These are phyloP conservation scores for Morone saxatilis DNA, from an alignment of 2,113 vertebrate genomes.

Conservation along the genomic window DNA sequence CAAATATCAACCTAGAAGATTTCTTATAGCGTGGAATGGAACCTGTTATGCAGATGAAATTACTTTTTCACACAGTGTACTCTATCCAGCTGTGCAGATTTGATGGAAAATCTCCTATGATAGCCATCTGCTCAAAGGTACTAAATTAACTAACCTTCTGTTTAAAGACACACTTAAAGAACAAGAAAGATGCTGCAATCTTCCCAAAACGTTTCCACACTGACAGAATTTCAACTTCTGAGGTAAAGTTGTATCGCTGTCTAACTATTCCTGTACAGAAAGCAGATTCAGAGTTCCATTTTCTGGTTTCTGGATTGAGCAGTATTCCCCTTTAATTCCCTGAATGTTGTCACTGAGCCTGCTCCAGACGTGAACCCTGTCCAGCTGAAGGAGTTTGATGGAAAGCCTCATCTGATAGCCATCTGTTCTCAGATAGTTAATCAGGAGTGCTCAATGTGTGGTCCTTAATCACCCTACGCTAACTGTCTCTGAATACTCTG, in stretches of 20 bases:
- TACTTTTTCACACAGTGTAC: background rate
- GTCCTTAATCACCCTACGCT: constrained; percentile 68
- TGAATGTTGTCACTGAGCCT: constrained; percentile 25
- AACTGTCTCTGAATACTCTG: constrained; percentile 40
- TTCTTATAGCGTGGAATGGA: background rate
- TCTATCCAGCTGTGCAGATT: constrained; percentile 40
- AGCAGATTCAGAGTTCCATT: background rate
- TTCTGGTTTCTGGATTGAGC: background rate
- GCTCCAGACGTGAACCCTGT: constrained; percentile 67
- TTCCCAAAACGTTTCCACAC: constrained; percentile 2
- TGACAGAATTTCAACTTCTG: background rate
- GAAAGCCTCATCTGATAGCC: constrained; percentile 77
- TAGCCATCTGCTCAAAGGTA: constrained; percentile 32
- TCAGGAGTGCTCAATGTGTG: constrained; percentile 67
- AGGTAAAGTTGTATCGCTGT: background rate
- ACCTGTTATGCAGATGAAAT: constrained; percentile 3
- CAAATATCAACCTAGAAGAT: background rate
- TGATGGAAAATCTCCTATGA: constrained; percentile 23
- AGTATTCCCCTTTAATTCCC: constrained; percentile 41
- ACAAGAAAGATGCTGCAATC: background rate
- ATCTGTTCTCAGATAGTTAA: constrained; percentile 78
- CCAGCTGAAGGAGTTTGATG: constrained; percentile 70
- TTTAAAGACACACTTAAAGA: constrained; percentile 1
- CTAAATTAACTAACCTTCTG: constrained; percentile 28
- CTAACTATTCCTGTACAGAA: background rate